Conservation (phyloP, 2,113 vertebrate genomes). For the Cephalopholis sonnerati region DNA sequence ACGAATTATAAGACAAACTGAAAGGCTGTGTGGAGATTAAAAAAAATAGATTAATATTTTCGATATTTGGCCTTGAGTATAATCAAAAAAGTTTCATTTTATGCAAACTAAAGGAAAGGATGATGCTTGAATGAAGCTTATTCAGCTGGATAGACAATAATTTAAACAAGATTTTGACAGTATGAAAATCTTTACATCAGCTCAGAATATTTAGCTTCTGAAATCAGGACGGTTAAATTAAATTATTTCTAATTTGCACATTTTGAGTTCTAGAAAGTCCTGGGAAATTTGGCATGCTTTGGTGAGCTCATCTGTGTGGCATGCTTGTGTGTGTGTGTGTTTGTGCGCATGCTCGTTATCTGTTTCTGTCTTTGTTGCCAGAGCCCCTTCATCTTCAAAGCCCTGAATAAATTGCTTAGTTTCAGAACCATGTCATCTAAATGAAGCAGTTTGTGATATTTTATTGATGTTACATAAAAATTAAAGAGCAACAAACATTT, state of each 20-base stretch:
- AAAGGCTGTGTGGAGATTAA: background rate
- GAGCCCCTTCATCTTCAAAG: conserved; percentile 76
- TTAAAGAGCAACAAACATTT: conserved; percentile 82
- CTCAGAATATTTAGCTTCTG: background rate
- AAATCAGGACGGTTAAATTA: background rate
- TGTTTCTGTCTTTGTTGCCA: conserved; percentile 47
- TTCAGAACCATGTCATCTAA: conserved; percentile 73
- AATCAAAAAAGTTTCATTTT: background rate
- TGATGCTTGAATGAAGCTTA: background rate
- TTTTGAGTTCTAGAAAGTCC: conserved; percentile 14
- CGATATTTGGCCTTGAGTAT: background rate
- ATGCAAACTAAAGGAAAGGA: background rate
- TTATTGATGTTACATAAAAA: conserved; percentile 83
- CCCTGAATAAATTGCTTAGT: conserved; percentile 74
- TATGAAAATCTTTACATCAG: background rate
- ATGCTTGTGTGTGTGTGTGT: background rate
- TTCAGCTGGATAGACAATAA: background rate
- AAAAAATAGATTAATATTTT: background rate
- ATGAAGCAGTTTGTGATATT: conserved; percentile 77
- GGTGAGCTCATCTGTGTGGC: conserved; percentile 3
- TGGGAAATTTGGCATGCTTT: conserved; percentile 22
- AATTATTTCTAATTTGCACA: conserved; percentile 24
- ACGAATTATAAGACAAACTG: background rate
- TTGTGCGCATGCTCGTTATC: background rate
- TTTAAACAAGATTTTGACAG: background rate